phyloP scores from a whole-genome alignment of 2,113 vertebrate species.

The Ahaetulla prasina region DNA sequence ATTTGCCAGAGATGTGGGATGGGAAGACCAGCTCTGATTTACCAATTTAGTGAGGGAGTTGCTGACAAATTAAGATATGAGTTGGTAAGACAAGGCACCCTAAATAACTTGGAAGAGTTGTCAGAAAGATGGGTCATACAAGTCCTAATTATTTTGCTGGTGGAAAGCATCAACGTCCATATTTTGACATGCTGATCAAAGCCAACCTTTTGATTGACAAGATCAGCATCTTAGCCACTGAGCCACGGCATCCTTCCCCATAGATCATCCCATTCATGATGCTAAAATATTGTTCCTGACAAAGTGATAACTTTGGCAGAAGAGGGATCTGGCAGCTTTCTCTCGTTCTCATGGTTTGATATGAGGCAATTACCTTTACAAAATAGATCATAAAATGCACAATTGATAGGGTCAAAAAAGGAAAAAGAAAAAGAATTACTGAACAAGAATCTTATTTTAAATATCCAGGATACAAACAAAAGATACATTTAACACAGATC shows the following conservation, averaged over 20 bases:
- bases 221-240: too few relatives aligned
- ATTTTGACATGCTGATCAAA: constrained; percentile 53
- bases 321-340: constrained; percentile 51
- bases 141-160: constrained; percentile 33
- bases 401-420: background rate
- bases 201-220: constrained; percentile 48
- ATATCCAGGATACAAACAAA: background rate
- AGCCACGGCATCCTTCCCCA: too few relatives aligned
- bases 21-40: background rate
- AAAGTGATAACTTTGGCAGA: constrained; percentile 48
- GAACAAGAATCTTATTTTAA: background rate
- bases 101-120: background rate
- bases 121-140: constrained; percentile 44
- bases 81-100: background rate
- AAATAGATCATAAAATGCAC: constrained; percentile 33
- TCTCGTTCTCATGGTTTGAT: constrained; percentile 24
- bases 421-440: background rate
- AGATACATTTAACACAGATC: constrained; percentile 33
- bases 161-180: constrained; percentile 56
- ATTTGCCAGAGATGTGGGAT: background rate
- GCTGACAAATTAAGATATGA: background rate
- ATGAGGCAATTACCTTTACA: constrained; percentile 47
- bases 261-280: constrained; percentile 60
- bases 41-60: background rate
- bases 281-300: constrained; percentile 57